Evolutionary conservation across 2,113 vertebrate species (phyloP), one percentile per base, ranked within the genome.

Genomic region (Albula goreensis): DNA sequence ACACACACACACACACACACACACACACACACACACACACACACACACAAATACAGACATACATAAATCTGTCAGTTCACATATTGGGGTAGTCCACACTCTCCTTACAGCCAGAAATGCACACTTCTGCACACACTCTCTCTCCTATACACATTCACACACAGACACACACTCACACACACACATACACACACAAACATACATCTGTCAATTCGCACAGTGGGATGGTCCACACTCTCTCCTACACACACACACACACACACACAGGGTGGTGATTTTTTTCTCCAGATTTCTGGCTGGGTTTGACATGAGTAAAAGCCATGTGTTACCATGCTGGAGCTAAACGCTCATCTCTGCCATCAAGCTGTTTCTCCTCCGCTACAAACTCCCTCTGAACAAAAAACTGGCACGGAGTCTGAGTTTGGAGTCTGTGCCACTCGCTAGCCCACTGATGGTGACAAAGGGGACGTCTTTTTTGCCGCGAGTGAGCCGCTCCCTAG

Each of bases 171-270:
- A 56, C 53, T 9, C 53, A 56, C 53, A 56, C 7, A 0, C 53
- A 56, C 11, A 19, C 60, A 17, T 63, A 63, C 17, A 19, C 60
- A 63, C 60, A 19, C 60, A 63, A 10, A 5, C 60, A 63, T 12
- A 1, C 60, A 63, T 12, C 6, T 12, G 12, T 12, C 53, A 7
- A 56, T 12, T 56, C 1, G 6, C 31, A 41, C 31, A 41, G 31
- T 41, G 31, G 31, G 31, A 41, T 41, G 31, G 31, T 41, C 31
- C 60, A 63, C 4, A 63, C 41, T 17, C 48, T 19, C 48, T 50
- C 79, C 12, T 5, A 92, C 90, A 88, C 92, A 92, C 92, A 93
- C 92, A 93, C 93, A 93, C 93, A 93, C 93, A 93, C 94, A 91
- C 90, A 84, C 90, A 84, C 86, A 91, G 15, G 8, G 84, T 86